phyloP scores from a whole-genome alignment of 2,888 invertebrate genomes.

The Rhimphoctona megacephalus region DNA sequence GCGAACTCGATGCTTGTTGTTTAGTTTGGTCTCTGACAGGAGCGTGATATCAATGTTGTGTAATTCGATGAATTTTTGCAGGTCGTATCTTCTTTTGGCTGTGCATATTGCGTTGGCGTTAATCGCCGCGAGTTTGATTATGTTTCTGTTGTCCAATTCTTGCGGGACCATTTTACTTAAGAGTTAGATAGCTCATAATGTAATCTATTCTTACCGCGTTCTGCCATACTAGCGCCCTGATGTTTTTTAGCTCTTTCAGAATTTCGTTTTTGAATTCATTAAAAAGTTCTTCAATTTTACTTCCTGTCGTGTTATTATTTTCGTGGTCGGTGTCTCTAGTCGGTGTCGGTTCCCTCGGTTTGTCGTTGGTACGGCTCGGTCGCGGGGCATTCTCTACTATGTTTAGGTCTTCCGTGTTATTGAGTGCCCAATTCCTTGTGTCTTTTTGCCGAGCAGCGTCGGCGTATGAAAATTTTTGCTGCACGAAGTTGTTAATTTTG shows the following conservation, averaged over 20 bases:
- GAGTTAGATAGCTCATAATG: not conserved
- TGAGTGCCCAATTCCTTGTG: not conserved
- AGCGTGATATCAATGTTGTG: constrained; percentile 21
- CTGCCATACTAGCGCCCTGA: not conserved
- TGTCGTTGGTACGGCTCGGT: not conserved
- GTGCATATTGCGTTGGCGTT: constrained; percentile 38
- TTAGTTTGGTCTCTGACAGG: constrained; percentile 50
- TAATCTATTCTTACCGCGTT: constrained; percentile 11
- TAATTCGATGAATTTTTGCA: constrained; percentile 23
- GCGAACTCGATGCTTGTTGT: constrained; percentile 25
- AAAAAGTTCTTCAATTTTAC: not conserved
- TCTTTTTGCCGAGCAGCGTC: not conserved
- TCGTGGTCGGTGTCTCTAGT: not conserved
- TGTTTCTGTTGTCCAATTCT: not conserved
- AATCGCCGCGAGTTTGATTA: constrained; percentile 10
- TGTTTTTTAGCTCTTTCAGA: not conserved
- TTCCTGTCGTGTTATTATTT: not conserved
- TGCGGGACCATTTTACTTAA: not conserved
- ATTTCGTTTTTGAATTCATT: constrained; percentile 1
- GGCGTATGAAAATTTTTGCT: not conserved
- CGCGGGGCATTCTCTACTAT: not conserved
- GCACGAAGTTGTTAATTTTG: constrained; percentile 16
- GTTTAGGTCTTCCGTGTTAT: not conserved
- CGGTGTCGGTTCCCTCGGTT: not conserved
- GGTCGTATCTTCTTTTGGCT: constrained; percentile 30